phyloP scores from a whole-genome alignment of 1,140 invertebrate species.

The Stenopsyche tienmushanensis region DNA sequence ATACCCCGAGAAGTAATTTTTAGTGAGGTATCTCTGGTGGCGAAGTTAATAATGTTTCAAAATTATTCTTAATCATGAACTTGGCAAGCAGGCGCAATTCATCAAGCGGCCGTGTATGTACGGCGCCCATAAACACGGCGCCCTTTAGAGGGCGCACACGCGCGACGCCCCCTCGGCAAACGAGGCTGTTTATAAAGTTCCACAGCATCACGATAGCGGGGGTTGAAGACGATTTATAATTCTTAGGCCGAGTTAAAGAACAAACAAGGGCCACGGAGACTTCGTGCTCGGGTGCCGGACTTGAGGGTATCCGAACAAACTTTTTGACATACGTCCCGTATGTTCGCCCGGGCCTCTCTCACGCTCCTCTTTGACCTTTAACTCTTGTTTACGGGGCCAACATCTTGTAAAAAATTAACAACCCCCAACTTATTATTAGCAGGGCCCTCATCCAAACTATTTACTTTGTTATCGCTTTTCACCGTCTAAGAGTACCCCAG shows the following conservation, averaged over 20 bases:
- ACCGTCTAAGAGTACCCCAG: too few relatives aligned
- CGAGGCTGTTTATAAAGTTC: neutral
- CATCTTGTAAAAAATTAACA: conserved; percentile 19
- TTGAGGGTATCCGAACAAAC: conserved; percentile 1
- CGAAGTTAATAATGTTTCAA: conserved; percentile 31
- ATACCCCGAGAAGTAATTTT: conserved; percentile 25
- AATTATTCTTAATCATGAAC: conserved; percentile 36
- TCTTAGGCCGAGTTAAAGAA: conserved; percentile 31
- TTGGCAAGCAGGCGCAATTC: conserved; percentile 19
- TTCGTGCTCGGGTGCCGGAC: neutral
- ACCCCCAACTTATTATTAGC: conserved; percentile 1
- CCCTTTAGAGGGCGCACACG: neutral
- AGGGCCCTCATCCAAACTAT: neutral
- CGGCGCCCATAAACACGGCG: conserved; percentile 4
- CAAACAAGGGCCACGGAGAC: conserved; percentile 13
- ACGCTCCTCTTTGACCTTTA: neutral
- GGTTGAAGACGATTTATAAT: conserved; percentile 30
- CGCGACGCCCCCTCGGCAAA: neutral
- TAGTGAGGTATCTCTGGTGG: conserved; percentile 6
- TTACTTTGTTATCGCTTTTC: too few relatives aligned
- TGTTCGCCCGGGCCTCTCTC: neutral
- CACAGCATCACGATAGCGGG: neutral
- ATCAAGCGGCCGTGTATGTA: conserved; percentile 15
- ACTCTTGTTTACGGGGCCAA: conserved; percentile 13
- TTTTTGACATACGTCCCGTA: conserved; percentile 20